Conservation (phyloP, 2,888 invertebrate genomes). For the Anorthoa munda region DNA sequence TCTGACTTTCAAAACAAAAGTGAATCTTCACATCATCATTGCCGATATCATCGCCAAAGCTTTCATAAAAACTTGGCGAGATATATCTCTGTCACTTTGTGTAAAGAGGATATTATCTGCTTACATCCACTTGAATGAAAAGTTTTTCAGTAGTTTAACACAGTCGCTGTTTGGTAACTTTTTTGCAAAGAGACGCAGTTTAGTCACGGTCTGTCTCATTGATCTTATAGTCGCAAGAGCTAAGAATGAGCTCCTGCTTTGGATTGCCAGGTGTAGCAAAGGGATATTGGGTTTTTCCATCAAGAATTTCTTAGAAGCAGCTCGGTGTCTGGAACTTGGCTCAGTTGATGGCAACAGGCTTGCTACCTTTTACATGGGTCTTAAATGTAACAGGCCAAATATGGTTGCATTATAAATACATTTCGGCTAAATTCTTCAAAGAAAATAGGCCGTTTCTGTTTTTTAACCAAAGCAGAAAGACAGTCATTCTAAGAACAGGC, state of each 20-base stretch:
- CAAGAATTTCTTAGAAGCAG: neutral
- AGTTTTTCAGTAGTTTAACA: too few species aligned
- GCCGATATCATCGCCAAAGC: constrained; percentile 20
- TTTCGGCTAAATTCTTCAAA: neutral
- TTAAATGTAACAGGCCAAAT: neutral
- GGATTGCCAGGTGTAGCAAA: neutral
- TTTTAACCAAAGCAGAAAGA: neutral
- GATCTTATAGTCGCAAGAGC: neutral
- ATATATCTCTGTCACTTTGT: constrained; percentile 41
- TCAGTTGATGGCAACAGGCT: neutral
- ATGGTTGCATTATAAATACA: neutral
- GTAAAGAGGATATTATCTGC: constrained; percentile 52
- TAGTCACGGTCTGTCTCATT: neutral
- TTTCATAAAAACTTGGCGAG: constrained; percentile 46
- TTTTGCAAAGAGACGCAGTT: neutral
- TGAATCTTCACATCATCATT: constrained; percentile 25
- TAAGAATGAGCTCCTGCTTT: neutral
- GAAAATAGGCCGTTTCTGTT: neutral
- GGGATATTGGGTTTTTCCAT: neutral
- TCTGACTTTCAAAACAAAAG: constrained; percentile 1
- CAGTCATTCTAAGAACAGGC: neutral
- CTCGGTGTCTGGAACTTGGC: neutral
- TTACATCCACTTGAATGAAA: constrained; percentile 38
- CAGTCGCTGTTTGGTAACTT: neutral
- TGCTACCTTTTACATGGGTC: neutral